These are phyloP conservation scores for Notoglanidium macrostoma DNA, from an alignment of 2,797 vertebrate species.

Conservation along the genomic window DNA sequence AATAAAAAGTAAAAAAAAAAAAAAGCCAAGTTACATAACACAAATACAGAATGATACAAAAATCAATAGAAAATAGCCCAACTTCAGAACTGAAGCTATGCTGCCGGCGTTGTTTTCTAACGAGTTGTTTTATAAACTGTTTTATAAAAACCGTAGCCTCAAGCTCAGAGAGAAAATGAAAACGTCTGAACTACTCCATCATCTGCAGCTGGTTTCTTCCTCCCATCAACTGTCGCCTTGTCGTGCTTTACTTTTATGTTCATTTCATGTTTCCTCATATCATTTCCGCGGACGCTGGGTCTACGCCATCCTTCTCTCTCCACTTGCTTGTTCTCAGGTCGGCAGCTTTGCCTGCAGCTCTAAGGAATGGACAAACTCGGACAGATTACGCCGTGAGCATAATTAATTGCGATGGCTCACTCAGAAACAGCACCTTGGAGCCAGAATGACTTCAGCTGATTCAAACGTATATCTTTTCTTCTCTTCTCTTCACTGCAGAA, in stretches of 20 bases:
- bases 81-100: background rate
- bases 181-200: constrained; percentile 49
- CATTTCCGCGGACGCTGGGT: constrained; percentile 49
- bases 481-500: background rate
- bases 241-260: constrained; percentile 43
- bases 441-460: background rate
- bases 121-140: no score
- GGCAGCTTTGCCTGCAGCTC: constrained; percentile 18
- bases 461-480: background rate
- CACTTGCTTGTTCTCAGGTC: background rate
- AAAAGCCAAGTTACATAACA: no score
- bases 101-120: constrained; percentile 42
- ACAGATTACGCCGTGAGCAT: background rate
- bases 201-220: constrained; percentile 43
- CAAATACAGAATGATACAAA: background rate
- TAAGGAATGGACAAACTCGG: background rate
- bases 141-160: constrained; percentile 45
- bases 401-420: background rate
- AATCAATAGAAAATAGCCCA: background rate
- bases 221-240: constrained; percentile 42
- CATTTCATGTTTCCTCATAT: constrained; percentile 40
- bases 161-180: constrained; percentile 28
- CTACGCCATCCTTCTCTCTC: constrained; percentile 30
- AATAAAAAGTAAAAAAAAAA: background rate
- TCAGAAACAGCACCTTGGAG: background rate